phyloP scores from a whole-genome alignment of 2,797 vertebrate species.

The Spinus olivaceus region DNA sequence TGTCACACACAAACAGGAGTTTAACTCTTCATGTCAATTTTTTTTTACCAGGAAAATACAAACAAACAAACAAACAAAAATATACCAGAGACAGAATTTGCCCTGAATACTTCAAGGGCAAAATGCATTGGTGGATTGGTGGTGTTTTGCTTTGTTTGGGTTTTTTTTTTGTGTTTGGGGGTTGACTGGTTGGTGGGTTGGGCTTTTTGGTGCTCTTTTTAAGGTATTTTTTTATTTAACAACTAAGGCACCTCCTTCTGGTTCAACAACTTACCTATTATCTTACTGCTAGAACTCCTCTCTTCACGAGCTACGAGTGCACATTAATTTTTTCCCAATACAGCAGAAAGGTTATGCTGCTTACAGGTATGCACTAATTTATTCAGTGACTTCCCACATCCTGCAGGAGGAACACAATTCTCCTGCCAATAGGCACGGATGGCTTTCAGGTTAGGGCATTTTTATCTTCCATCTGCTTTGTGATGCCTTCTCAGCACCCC shows the following conservation, averaged over 20 bases:
- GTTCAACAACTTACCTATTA: background rate
- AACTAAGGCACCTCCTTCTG: background rate
- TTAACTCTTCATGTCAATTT: background rate
- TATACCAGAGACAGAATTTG: background rate
- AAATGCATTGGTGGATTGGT: background rate
- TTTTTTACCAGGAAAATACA: background rate
- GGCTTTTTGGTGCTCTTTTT: background rate
- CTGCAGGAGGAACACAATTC: background rate
- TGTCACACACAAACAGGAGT: background rate
- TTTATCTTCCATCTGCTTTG: constrained; percentile 25
- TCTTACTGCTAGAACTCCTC: background rate
- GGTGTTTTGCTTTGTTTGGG: background rate
- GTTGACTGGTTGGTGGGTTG: background rate
- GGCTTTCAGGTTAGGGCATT: background rate
- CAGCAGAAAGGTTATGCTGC: background rate
- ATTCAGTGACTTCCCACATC: background rate
- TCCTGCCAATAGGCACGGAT: background rate
- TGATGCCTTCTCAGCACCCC: background rate
- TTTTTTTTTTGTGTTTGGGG: background rate
- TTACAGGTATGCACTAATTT: constrained; percentile 24
- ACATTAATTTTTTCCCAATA: background rate
- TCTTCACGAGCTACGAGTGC: background rate
- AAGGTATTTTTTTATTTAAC: background rate
- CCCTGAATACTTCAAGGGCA: background rate
- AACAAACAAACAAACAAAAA: background rate